Percentiles rank a stretch among this genome's conserved stretches.
These are phyloP conservation scores for Podilymbus podiceps DNA, from an alignment of 2,113 vertebrate genomes.

Conservation along the genomic window DNA sequence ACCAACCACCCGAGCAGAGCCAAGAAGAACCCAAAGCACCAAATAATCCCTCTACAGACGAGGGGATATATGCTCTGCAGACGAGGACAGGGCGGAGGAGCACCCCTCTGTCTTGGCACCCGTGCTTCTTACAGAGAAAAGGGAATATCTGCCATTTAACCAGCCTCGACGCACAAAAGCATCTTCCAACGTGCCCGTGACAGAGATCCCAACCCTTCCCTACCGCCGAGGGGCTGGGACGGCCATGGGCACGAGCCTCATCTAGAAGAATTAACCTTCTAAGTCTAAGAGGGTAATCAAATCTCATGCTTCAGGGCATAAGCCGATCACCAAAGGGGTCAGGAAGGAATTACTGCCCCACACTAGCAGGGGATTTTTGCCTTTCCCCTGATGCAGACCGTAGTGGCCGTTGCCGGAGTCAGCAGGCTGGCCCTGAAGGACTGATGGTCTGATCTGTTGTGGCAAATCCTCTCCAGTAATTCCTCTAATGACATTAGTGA, in stretches of 20 bases:
- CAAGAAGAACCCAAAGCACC: neutral
- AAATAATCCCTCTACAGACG: rapidly evolving
- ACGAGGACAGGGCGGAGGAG: neutral
- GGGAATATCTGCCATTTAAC: neutral
- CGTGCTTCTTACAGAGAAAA: neutral
- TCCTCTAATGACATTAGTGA: conserved; percentile 59
- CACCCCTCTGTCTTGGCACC: neutral
- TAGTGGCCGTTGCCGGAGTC: neutral
- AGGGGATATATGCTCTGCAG: neutral
- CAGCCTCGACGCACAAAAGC: neutral
- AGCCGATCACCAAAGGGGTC: conserved; percentile 52
- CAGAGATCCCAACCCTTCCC: neutral
- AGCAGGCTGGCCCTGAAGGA: neutral
- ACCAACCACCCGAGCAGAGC: neutral
- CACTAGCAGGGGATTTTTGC: conserved; percentile 5
- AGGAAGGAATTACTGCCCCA: conserved; percentile 61
- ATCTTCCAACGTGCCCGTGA: no score
- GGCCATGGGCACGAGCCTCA: neutral
- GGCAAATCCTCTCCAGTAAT: conserved; percentile 57
- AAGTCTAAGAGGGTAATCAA: conserved; percentile 61
- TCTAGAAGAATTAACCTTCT: conserved; percentile 55
- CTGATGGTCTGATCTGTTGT: conserved; percentile 24
- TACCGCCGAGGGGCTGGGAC: neutral
- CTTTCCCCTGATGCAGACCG: neutral
- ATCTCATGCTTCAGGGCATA: conserved; percentile 53